A percentile compares a stretch with the other conserved stretches of the same genome.
These are phyloP conservation scores for Cochlearius cochlearius DNA, from an alignment of 2,113 vertebrate species.

Conservation along the genomic window DNA sequence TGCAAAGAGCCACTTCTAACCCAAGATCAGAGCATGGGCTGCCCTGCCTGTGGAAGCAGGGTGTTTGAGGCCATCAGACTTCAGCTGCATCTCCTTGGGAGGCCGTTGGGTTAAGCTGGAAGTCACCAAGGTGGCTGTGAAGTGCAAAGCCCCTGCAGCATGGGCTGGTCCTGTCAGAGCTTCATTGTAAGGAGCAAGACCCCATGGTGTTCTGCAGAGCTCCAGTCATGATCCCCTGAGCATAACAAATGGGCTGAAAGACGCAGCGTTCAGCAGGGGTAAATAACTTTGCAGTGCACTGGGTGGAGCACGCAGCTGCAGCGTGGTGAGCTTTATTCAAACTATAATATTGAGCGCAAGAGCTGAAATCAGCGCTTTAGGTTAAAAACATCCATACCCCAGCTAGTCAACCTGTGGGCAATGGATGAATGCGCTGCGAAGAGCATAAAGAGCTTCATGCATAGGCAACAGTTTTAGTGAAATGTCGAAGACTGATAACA, in stretches of 20 bases:
- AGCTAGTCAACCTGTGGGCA: neutral
- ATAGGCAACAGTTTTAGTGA: neutral
- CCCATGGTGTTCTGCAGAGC: fast-evolving
- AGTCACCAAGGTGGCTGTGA: neutral
- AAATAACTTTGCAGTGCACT: neutral
- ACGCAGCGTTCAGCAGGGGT: fast-evolving
- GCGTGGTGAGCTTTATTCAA: neutral
- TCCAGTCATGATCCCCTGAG: neutral
- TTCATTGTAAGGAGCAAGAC: neutral
- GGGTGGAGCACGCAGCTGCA: neutral
- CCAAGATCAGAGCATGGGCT: neutral
- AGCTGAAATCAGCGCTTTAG: neutral
- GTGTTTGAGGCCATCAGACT: neutral
- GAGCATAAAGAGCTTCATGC: neutral
- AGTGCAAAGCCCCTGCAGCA: neutral
- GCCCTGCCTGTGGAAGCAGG: neutral
- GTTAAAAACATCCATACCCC: neutral
- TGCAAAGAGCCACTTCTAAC: neutral
- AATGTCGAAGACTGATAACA: neutral
- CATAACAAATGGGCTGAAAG: neutral
- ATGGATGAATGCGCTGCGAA: fast-evolving
- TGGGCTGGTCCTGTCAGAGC: neutral
- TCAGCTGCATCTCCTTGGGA: neutral
- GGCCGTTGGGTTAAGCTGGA: neutral
- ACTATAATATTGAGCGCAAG: fast-evolving